phyloP scores from a whole-genome alignment of 2,113 vertebrate species.

The Semnopithecus entellus region DNA sequence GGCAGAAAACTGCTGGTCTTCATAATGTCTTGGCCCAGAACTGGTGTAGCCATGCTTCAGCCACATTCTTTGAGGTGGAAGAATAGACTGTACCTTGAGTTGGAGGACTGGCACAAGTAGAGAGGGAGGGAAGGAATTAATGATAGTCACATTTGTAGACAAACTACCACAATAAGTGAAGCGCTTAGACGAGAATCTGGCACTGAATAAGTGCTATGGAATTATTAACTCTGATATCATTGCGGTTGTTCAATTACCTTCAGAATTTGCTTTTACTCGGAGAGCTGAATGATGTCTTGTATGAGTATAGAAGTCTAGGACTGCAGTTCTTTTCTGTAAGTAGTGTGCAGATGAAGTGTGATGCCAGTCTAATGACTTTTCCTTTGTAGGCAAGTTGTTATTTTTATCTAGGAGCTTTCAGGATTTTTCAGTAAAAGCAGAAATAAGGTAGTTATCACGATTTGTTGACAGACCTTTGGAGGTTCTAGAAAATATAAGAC shows the following conservation, averaged over 20 bases:
- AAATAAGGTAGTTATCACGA: background rate
- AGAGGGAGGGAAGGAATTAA: background rate
- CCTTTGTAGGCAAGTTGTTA: background rate
- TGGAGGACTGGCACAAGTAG: background rate
- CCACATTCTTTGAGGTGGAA: background rate
- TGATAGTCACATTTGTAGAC: background rate
- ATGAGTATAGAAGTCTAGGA: background rate
- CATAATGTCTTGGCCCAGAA: background rate
- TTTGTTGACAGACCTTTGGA: background rate
- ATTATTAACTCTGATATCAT: background rate
- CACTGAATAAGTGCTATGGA: background rate
- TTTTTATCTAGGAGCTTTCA: constrained; percentile 1
- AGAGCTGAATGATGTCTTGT: background rate
- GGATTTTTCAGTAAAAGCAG: constrained; percentile 22
- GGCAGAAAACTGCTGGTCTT: background rate
- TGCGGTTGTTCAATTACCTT: background rate
- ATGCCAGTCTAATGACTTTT: background rate
- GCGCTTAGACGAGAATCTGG: background rate
- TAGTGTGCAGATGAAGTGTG: background rate
- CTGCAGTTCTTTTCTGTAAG: background rate
- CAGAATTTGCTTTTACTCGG: background rate
- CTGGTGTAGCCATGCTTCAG: background rate
- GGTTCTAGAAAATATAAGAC: background rate
- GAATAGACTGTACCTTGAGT: background rate
- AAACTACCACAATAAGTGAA: background rate